Evolutionary conservation across 2,797 vertebrate species (phyloP), one percentile per base, ranked within the genome.

Genomic region (Sphenopsis melanotis): DNA sequence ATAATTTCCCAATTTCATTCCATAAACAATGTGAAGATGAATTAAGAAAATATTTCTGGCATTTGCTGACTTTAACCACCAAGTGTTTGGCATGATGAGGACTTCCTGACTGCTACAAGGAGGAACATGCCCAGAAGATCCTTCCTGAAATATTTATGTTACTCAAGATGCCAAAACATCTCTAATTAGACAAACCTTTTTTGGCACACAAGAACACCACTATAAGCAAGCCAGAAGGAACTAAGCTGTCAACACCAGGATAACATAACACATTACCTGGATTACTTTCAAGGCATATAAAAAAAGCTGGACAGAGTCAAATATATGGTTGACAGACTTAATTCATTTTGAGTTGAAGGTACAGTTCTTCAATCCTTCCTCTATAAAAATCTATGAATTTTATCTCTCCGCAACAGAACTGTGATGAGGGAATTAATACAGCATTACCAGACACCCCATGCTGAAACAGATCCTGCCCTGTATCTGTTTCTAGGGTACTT

Each of bases 181-280:
- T 80, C 57, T 89, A 95, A 95, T 90, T 70, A 92, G 49, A 83
- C 41, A 87, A 46, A 46, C 13, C 36, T 68, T 61, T 68, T 92
- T 57, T 75, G 86, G 64, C 56, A 87, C 36, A 87, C 24, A 93
- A 61, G 74, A 79, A 49, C 27, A 83, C 20, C 19, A 29, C 32
- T 8, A 44, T 50, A 81, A 95, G 32, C 64, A 94, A 93, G 57
- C 15, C 78, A 92, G 55, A 85, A 92, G 89, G 75, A 96, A 94
- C 60, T 85, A 41, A 89, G 47, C 72, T 61, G 61, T 91, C 83
- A 94, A 70, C 82, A 47, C 22, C 20, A 65, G 53, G n/a, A 78
- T 41, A 89, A 59, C 6, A 5, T 36, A 93, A 59, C 0, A 3
- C 72, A 44, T 49, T 79, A 96, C 79, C 63, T 82, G 63, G 72